Evolutionary conservation across 1,140 invertebrate species (phyloP), one percentile per base, ranked within the genome.

Genomic region (Venturia canescens): DNA sequence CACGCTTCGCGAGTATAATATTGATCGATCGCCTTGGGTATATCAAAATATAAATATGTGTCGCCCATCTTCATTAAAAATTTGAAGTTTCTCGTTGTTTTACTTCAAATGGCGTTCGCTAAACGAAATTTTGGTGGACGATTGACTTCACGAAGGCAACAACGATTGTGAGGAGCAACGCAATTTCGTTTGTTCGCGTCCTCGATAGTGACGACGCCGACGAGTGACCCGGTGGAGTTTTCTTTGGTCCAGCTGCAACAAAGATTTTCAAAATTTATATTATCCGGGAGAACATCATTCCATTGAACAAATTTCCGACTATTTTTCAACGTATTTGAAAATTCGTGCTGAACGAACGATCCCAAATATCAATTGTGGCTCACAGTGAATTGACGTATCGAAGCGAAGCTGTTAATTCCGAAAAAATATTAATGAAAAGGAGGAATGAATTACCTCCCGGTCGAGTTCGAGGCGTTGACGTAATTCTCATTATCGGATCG

Each of bases 401-500:
- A n/a, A 66, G 0, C 4, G 13, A 78, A 63, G 15, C 15, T 60
- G 29, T 31, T 66, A 21, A 34, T 26, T 44, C 53, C 13, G 38
- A 13, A 44, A 11, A 13, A 44, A 44, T 11, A 13, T 44, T 13
- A 44, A 44, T 44, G 38, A 0, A 44, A 44, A 11, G 1, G 74
- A 57, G n/a, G n/a, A 29, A 38, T 48, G 34, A 76, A 67, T 26
- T 83, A 87, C 87, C 85, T 78, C 76, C 78, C 79, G 83, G 11
- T 60, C 77, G 85, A 0, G 87, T 80, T 16, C 81, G 74, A 27
- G 84, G 82, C 50, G 88, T 88, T 1, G 86, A 86, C 1, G 89
- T 82, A 11, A 89, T 87, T 82, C 85, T 86, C 84, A 89, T 87
- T 83, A 88, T 86, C 74, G 89, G 88, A 86, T 89, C 84, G 70